These are phyloP conservation scores for Zaprionus lachaisei DNA, from an alignment of 1,140 invertebrate genomes.

Conservation along the genomic window DNA sequence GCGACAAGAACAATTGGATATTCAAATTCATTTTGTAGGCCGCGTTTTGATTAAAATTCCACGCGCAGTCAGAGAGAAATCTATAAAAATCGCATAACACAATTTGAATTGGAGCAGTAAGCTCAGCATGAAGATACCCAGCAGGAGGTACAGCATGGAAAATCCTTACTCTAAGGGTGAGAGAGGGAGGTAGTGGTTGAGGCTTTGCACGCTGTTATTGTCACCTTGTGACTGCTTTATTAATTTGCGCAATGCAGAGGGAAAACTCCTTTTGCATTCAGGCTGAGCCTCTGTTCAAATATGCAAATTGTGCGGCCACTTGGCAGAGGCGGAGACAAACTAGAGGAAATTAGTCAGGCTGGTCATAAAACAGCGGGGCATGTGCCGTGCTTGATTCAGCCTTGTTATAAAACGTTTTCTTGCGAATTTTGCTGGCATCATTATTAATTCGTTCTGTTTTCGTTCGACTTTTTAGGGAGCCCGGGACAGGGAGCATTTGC, in stretches of 20 bases:
- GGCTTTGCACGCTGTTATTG: background rate
- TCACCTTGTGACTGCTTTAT: conserved; percentile 1
- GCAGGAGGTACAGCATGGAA: background rate
- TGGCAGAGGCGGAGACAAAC: conserved; percentile 10
- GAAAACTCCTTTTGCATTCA: background rate
- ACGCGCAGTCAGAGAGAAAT: conserved; percentile 33
- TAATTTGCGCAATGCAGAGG: background rate
- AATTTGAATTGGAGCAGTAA: conserved; percentile 8
- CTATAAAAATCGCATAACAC: conserved; percentile 50
- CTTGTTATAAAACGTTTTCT: conserved; percentile 64
- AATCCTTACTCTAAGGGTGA: background rate
- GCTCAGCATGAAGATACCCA: conserved; percentile 1
- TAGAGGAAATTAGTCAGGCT: conserved; percentile 65
- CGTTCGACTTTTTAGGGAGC: background rate
- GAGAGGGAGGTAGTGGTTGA: background rate
- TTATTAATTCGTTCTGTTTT: conserved; percentile 73
- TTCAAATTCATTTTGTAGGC: conserved; percentile 22
- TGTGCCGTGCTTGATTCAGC: conserved; percentile 24
- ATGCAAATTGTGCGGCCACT: conserved; percentile 43
- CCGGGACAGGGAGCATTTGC: conserved; percentile 28
- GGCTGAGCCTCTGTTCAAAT: background rate
- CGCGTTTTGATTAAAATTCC: conserved; percentile 62
- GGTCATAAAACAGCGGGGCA: conserved; percentile 61
- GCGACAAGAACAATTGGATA: conserved; percentile 10
- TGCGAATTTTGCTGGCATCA: conserved; percentile 50